Conservation (phyloP, 1,140 invertebrate species). For the Cotesia typhae region DNA sequence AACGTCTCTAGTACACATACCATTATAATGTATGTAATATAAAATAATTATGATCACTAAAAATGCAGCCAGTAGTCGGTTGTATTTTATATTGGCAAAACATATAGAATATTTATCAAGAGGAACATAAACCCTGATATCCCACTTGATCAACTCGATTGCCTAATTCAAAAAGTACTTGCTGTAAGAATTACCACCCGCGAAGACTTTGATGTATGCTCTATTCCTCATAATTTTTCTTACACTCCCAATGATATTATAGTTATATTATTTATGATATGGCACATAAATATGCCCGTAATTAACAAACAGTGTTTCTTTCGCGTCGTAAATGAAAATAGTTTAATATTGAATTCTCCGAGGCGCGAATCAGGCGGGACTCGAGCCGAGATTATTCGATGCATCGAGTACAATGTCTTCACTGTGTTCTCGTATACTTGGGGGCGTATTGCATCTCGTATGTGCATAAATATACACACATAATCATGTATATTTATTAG, state of each 20-base stretch:
- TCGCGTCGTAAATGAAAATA: background rate
- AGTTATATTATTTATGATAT: background rate
- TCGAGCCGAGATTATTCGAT: constrained; percentile 5
- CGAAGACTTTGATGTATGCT: constrained; percentile 3
- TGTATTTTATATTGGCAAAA: too few relatives aligned
- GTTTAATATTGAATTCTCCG: background rate
- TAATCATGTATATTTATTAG: background rate
- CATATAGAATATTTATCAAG: too few relatives aligned
- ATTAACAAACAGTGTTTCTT: constrained; percentile 7
- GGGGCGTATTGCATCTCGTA: constrained; percentile 1
- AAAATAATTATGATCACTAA: background rate
- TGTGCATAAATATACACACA: constrained; percentile 6
- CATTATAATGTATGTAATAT: constrained; percentile 1
- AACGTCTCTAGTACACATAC: constrained; percentile 44
- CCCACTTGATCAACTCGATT: constrained; percentile 6
- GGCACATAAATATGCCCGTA: too few relatives aligned
- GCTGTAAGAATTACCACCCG: constrained; percentile 20
- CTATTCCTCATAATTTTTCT: too few relatives aligned
- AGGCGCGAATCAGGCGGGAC: constrained; percentile 25
- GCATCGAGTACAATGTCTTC: constrained; percentile 34
- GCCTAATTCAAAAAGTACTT: constrained; percentile 20
- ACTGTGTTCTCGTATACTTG: constrained; percentile 25
- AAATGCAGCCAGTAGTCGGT: background rate
- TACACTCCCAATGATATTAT: background rate
- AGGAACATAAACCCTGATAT: background rate